Percentiles rank a stretch among this genome's conserved stretches.
Evolutionary conservation across 2,797 vertebrate genomes (phyloP).

Genomic region (Uromys caudimaculatus): DNA sequence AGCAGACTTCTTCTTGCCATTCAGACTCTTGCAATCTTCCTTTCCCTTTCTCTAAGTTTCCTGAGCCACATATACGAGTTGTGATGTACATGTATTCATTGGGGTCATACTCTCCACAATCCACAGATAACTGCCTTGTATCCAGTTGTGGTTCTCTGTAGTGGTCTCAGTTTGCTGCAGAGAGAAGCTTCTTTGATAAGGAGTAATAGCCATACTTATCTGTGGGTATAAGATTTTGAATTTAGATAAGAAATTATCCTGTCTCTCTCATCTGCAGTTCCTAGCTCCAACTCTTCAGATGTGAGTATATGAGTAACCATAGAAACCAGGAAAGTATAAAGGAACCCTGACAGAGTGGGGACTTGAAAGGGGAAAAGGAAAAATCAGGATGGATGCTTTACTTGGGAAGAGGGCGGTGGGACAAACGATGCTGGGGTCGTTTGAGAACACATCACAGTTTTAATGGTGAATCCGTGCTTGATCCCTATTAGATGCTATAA

Average conservation of each 20-base stretch:
- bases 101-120: background rate
- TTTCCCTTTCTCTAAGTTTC: too few relatives aligned
- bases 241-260: background rate
- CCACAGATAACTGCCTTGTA: background rate
- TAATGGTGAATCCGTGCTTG: too few relatives aligned
- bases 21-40: background rate
- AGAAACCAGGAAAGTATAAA: background rate
- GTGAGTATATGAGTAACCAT: background rate
- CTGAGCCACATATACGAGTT: background rate
- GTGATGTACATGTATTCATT: background rate
- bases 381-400: background rate
- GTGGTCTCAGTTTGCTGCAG: background rate
- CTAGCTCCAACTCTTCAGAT: background rate
- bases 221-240: background rate
- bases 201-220: background rate
- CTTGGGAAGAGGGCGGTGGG: background rate
- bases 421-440: too few relatives aligned
- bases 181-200: background rate
- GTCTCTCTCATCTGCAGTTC: background rate
- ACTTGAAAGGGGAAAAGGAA: background rate
- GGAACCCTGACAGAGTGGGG: too few relatives aligned
- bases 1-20: background rate
- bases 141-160: background rate
- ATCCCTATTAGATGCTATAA: too few relatives aligned
- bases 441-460: background rate